Conservation (phyloP, 1,140 invertebrate species). For the Trachymyrmex septentrionalis region DNA sequence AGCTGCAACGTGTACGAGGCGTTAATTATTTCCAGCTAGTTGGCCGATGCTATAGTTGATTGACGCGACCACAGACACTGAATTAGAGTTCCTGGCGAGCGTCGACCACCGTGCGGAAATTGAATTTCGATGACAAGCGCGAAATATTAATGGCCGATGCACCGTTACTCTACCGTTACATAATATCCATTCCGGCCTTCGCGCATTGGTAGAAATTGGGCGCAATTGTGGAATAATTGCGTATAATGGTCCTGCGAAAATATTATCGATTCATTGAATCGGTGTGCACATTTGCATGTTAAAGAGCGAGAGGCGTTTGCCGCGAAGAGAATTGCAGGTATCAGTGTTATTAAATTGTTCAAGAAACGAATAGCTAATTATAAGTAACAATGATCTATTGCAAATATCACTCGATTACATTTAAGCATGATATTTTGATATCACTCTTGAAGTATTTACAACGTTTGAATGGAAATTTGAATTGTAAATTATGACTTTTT, state of each 20-base stretch:
- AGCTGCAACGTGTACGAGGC: not conserved
- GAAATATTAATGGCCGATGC: slow-evolving; percentile 74
- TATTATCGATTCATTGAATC: slow-evolving; percentile 71
- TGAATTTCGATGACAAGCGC: slow-evolving; percentile 78
- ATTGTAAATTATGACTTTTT: not conserved
- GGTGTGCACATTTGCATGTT: slow-evolving; percentile 43
- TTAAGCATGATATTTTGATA: not conserved
- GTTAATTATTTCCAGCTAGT: slow-evolving; percentile 78
- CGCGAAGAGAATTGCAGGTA: slow-evolving; percentile 55
- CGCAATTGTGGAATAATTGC: slow-evolving; percentile 75
- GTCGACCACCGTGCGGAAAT: slow-evolving; percentile 69
- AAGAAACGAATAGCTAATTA: not conserved
- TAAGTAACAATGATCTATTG: not conserved
- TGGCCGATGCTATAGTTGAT: slow-evolving; percentile 70
- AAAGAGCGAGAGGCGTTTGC: slow-evolving; percentile 37
- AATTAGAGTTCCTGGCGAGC: slow-evolving; percentile 72
- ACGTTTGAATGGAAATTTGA: not conserved
- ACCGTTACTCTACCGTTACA: slow-evolving; percentile 55
- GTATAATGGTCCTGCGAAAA: slow-evolving; percentile 67
- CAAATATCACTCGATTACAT: not conserved
- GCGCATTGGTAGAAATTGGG: slow-evolving; percentile 69
- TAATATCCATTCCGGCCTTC: slow-evolving; percentile 56
- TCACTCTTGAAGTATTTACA: not conserved
- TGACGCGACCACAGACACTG: slow-evolving; percentile 75
- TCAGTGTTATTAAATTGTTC: slow-evolving; percentile 24